phyloP scores from a whole-genome alignment of 2,888 invertebrate species.

The Pelosia muscerda region DNA sequence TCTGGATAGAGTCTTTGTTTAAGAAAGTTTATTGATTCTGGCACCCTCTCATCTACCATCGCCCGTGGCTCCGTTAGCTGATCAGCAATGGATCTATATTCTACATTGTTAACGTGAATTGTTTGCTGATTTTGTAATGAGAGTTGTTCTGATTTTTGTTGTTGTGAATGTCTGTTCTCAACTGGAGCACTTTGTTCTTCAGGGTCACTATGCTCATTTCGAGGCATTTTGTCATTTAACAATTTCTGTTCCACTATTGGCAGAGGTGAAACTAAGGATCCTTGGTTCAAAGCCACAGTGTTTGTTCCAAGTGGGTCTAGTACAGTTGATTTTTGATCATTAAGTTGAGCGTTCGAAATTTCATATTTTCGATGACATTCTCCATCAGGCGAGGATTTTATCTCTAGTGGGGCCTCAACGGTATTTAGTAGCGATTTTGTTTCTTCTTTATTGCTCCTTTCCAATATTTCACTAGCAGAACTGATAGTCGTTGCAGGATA shows the following conservation, averaged over 20 bases:
- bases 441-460: constrained; percentile 21
- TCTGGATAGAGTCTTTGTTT: constrained; percentile 18
- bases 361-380: constrained; percentile 31
- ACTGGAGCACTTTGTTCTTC: neutral
- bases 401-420: constrained; percentile 14
- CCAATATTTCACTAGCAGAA: constrained; percentile 21
- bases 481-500: constrained; percentile 27
- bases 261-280: constrained; percentile 19
- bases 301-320: constrained; percentile 9
- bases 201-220: constrained; percentile 11
- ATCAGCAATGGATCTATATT: constrained; percentile 19
- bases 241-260: constrained; percentile 20
- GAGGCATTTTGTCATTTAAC: constrained; percentile 17
- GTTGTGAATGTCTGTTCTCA: neutral
- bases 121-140: constrained; percentile 8
- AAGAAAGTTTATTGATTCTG: constrained; percentile 12
- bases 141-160: constrained; percentile 13
- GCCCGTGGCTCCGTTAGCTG: constrained; percentile 20
- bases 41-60: constrained; percentile 5
- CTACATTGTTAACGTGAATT: neutral
- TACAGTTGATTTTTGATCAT: constrained; percentile 32
- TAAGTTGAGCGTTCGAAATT: constrained; percentile 33
- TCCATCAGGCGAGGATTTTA: constrained; percentile 20
- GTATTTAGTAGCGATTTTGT: constrained; percentile 13
- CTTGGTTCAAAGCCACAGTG: constrained; percentile 20